phyloP scores from a whole-genome alignment of 1,140 invertebrate species.

The Drosophila tristis region DNA sequence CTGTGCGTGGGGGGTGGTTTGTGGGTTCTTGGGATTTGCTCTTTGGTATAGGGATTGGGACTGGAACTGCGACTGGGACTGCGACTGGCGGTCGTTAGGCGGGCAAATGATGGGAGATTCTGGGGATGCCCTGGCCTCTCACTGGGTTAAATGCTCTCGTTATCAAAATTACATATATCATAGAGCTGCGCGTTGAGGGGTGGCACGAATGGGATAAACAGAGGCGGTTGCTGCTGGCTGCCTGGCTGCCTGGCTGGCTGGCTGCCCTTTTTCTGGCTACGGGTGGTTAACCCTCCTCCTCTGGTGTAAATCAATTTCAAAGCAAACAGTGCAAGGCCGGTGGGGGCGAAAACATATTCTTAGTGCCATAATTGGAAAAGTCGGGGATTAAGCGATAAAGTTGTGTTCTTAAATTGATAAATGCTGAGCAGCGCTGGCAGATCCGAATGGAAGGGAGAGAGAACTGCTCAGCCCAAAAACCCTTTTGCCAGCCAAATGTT shows the following conservation, averaged over 20 bases:
- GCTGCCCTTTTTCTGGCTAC: conserved; percentile 52
- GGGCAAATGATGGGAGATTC: conserved; percentile 34
- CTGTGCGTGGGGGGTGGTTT: conserved; percentile 39
- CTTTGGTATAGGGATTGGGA: no score
- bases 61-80: no score
- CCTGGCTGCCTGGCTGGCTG: conserved; percentile 5
- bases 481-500: conserved; percentile 22
- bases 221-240: conserved; percentile 19
- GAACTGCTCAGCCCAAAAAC: conserved; percentile 13
- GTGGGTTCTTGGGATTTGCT: conserved; percentile 44
- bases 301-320: conserved; percentile 57
- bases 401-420: conserved; percentile 62
- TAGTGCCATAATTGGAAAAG: conserved; percentile 66
- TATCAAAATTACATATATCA: conserved; percentile 72
- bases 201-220: conserved; percentile 55
- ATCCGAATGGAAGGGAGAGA: neutral
- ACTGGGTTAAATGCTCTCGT: conserved; percentile 63
- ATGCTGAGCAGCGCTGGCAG: neutral
- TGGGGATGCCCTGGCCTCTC: conserved; percentile 8
- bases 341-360: conserved; percentile 59
- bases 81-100: conserved; percentile 30
- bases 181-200: conserved; percentile 46
- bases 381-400: conserved; percentile 71
- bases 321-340: conserved; percentile 12
- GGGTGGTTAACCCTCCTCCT: conserved; percentile 67